Conservation (phyloP, 2,113 vertebrate species). For the Pseudonaja textilis region DNA sequence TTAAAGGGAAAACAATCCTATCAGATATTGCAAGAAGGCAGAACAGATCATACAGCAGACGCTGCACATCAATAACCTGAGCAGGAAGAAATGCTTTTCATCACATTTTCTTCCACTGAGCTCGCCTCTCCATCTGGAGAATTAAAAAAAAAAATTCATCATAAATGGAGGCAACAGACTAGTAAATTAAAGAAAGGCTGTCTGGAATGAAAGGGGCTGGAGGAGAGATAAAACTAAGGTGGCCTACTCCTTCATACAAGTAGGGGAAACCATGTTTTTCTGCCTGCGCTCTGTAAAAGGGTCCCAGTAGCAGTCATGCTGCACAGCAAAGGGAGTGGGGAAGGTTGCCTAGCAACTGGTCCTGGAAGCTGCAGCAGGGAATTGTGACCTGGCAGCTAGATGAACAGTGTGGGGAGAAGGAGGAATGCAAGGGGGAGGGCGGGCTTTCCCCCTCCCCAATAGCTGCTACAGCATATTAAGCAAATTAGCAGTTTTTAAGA, state of each 20-base stretch:
- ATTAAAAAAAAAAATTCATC: not conserved
- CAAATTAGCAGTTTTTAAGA: not conserved
- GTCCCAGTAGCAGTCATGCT: constrained; percentile 21
- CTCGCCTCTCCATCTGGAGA: not conserved
- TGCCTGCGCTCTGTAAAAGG: not conserved
- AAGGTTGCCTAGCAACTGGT: constrained; percentile 61
- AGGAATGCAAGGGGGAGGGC: not conserved
- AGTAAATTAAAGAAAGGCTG: not conserved
- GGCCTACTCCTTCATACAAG: not conserved
- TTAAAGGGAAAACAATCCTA: not conserved
- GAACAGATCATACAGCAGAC: not conserved
- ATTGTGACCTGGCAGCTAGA: constrained; percentile 46
- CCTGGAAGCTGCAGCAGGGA: constrained; percentile 57
- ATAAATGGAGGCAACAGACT: not conserved
- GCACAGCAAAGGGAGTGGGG: constrained; percentile 36
- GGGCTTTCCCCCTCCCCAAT: too few relatives aligned
- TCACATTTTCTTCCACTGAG: not conserved
- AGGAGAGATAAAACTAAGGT: rapidly evolving
- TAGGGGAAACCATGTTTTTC: constrained; percentile 16
- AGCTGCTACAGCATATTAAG: constrained; percentile 9
- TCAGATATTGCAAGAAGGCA: not conserved
- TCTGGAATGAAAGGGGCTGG: rapidly evolving
- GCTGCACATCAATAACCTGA: not conserved
- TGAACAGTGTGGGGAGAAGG: constrained; percentile 6
- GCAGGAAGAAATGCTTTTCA: not conserved